Conservation (phyloP, 2,888 invertebrate species). For the Ellobium chinense region DNA sequence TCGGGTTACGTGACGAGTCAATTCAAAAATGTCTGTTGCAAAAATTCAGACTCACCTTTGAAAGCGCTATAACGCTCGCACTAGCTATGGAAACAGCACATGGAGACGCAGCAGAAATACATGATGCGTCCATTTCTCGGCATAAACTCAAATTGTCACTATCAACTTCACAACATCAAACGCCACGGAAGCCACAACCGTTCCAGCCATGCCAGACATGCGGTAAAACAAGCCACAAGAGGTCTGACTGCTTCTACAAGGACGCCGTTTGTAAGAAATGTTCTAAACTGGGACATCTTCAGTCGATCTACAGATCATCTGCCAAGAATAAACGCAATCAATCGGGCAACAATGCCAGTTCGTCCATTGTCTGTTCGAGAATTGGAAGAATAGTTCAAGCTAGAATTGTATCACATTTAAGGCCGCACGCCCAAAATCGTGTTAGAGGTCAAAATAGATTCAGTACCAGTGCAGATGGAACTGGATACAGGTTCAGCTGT, state of each 20-base stretch:
- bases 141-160: not conserved
- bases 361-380: not conserved
- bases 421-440: not conserved
- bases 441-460: not conserved
- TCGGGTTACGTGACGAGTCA: not conserved
- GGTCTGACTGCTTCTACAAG: not conserved
- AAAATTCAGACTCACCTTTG: not conserved
- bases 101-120: constrained; percentile 1
- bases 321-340: not conserved
- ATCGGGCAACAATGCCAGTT: not conserved
- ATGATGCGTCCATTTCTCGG: not conserved
- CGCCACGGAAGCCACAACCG: not conserved
- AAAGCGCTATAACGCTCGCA: not conserved
- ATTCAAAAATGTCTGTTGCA: constrained; percentile 10
- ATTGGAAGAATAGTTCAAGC: not conserved
- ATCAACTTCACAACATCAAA: not conserved
- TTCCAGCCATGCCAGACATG: not conserved
- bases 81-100: constrained; percentile 7
- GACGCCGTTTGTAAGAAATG: constrained; percentile 1
- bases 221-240: not conserved
- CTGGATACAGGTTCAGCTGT: not conserved
- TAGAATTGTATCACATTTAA: not conserved
- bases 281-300: not conserved
- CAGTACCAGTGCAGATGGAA: not conserved
- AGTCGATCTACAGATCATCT: not conserved